Evolutionary conservation across 2,797 vertebrate genomes (phyloP).

Genomic region (Siniperca scherzeri): DNA sequence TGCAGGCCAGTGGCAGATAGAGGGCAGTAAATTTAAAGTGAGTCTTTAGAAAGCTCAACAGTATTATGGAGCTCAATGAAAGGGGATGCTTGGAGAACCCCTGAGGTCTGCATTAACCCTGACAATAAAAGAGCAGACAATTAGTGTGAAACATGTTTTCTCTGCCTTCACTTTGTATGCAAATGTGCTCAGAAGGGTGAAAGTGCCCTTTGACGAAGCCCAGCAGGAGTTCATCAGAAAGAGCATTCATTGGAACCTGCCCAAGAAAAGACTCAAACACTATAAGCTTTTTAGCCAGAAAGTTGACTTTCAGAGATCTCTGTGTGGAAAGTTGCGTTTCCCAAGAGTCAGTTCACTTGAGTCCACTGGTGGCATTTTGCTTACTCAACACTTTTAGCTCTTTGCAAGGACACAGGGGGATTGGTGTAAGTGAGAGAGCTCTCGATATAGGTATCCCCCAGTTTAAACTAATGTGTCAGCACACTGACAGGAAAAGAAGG

Average conservation of each 20-base stretch:
- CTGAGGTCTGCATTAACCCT: conserved; percentile 87
- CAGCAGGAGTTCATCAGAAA: conserved; percentile 81
- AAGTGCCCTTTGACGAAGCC: conserved; percentile 84
- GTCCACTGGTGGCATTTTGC: conserved; percentile 64
- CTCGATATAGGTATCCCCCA: conserved; percentile 39
- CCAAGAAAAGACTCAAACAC: conserved; percentile 70
- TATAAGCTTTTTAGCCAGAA: conserved; percentile 59
- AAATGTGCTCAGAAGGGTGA: conserved; percentile 85
- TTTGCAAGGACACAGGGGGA: conserved; percentile 52
- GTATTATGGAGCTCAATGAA: conserved; percentile 79
- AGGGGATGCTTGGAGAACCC: conserved; percentile 80
- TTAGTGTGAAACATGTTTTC: conserved; percentile 89
- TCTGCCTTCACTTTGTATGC: conserved; percentile 90
- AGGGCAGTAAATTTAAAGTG: conserved; percentile 85
- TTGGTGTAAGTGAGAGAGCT: conserved; percentile 45
- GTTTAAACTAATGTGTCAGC: conserved; percentile 63
- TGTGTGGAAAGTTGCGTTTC: conserved; percentile 64
- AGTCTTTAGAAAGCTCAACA: conserved; percentile 81
- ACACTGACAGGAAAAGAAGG: conserved; percentile 47
- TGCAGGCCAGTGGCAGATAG: conserved; percentile 81
- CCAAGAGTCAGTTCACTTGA: conserved; percentile 62
- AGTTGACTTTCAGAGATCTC: conserved; percentile 73
- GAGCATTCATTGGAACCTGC: conserved; percentile 73
- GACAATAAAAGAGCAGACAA: conserved; percentile 86
- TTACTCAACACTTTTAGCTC: conserved; percentile 49